phyloP scores from a whole-genome alignment of 2,797 vertebrate species.

The Falco novaeseelandiae region DNA sequence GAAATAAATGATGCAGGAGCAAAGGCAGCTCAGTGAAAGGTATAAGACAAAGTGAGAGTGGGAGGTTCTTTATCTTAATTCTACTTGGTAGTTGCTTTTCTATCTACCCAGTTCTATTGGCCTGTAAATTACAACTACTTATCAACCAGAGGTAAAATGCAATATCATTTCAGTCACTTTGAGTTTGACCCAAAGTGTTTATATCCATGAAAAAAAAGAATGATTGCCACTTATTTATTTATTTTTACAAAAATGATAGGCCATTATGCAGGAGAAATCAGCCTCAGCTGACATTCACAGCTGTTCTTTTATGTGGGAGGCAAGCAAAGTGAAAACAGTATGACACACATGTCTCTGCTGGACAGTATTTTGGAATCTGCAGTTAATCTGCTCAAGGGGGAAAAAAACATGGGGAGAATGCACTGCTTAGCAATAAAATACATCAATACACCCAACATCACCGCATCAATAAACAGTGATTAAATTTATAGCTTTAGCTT shows the following conservation, averaged over 20 bases:
- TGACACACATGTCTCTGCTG: conserved; percentile 22
- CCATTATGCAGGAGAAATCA: conserved; percentile 50
- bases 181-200: conserved; percentile 64
- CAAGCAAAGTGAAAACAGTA: conserved; percentile 36
- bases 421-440: conserved; percentile 67
- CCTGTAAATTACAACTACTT: conserved; percentile 67
- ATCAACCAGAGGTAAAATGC: conserved; percentile 60
- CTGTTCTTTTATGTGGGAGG: conserved; percentile 52
- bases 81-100: conserved; percentile 57
- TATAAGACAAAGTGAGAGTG: conserved; percentile 51
- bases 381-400: conserved; percentile 40
- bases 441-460: conserved; percentile 55
- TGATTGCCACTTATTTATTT: conserved; percentile 58
- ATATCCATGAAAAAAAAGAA: conserved; percentile 43
- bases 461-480: conserved; percentile 63
- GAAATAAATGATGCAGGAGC: conserved; percentile 56
- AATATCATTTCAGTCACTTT: conserved; percentile 70
- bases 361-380: conserved; percentile 46
- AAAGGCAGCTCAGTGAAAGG: conserved; percentile 60
- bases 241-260: conserved; percentile 57
- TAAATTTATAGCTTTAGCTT: conserved; percentile 62
- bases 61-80: conserved; percentile 68
- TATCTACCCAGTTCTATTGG: conserved; percentile 43
- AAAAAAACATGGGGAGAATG: conserved; percentile 34
- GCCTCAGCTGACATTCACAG: conserved; percentile 47